Conservation (phyloP, 2,888 invertebrate genomes). For the Agrypnus murinus region DNA sequence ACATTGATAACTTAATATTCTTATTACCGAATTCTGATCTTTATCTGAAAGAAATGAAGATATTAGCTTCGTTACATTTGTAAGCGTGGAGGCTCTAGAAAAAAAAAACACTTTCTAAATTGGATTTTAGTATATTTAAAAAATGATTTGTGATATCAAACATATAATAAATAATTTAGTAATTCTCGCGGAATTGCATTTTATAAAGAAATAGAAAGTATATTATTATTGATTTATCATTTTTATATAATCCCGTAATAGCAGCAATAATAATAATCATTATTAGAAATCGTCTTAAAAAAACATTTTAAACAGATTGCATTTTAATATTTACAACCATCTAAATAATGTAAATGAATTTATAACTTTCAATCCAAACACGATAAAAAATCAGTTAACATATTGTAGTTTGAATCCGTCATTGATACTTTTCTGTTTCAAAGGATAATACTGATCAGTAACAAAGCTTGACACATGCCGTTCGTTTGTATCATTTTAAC, state of each 20-base stretch:
- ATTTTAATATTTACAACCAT: too few relatives aligned
- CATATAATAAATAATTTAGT: constrained; percentile 9
- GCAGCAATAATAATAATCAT: too few relatives aligned
- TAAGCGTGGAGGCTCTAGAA: not conserved
- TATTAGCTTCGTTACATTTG: constrained; percentile 1
- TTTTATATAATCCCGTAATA: not conserved
- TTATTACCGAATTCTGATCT: too few relatives aligned
- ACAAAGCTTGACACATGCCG: constrained; percentile 21
- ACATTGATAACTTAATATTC: too few relatives aligned
- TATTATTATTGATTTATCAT: constrained; percentile 13
- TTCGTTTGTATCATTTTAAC: constrained; percentile 40
- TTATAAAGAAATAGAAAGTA: constrained; percentile 16
- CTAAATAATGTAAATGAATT: too few relatives aligned
- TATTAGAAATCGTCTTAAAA: too few relatives aligned
- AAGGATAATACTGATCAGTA: constrained; percentile 16
- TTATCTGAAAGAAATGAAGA: too few relatives aligned
- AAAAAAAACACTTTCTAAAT: constrained; percentile 14
- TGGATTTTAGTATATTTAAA: not conserved
- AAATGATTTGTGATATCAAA: constrained; percentile 11
- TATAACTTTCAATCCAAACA: too few relatives aligned
- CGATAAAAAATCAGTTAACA: not conserved
- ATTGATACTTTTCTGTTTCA: not conserved
- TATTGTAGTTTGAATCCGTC: not conserved
- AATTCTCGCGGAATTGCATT: constrained; percentile 8
- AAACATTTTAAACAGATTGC: too few relatives aligned